Evolutionary conservation across 2,113 vertebrate genomes (phyloP), one percentile per base, ranked within the genome.

Genomic region (Miniopterus natalensis): DNA sequence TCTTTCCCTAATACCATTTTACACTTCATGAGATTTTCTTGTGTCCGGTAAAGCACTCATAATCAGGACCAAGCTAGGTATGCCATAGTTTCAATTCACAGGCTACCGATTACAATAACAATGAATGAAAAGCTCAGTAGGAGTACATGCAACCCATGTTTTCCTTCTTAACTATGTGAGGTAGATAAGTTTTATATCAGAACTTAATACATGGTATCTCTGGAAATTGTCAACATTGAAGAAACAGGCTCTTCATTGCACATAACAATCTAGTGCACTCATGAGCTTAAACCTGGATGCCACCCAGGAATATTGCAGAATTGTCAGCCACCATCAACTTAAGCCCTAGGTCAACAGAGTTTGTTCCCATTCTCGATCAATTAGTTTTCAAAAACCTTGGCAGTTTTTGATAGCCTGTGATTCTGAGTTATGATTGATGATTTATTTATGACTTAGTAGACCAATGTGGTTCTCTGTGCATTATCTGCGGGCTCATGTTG

Each of bases 391-490:
- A 68, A 66, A 55, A 45, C 0, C 6, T 20, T 29, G 1, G 63
- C 20, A 88, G 12, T 20, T 53, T 87, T 65, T 88, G 7, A 81
- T n/a, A 81, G 40, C 23, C 18, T 68, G 49, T 15, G n/a, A 63
- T 40, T 89, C 27, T 75, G 25, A 84, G 80, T 84, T 86, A 6
- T 81, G 55, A 84, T 88, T 87, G 81, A 6, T 61, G 55, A 81
- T 61, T 81, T 45, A 61, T 92, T 31, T 77, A 3, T 84, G 18
- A 88, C 63, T 88, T 85, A 86, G 13, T 68, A 73, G 31, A 36
- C 14, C 14, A 18, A 17, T 6, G 27, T 29, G 21, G 1, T 42
- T 63, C 18, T 55, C 47, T 49, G 0, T 14, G 1, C 70, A 66
- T 74, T 73, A 91, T 63, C 49, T 42, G 4, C 53, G 31, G 68